Evolutionary conservation across 1,140 invertebrate species (phyloP).

Genomic region (Polypedilum vanderplanki): DNA sequence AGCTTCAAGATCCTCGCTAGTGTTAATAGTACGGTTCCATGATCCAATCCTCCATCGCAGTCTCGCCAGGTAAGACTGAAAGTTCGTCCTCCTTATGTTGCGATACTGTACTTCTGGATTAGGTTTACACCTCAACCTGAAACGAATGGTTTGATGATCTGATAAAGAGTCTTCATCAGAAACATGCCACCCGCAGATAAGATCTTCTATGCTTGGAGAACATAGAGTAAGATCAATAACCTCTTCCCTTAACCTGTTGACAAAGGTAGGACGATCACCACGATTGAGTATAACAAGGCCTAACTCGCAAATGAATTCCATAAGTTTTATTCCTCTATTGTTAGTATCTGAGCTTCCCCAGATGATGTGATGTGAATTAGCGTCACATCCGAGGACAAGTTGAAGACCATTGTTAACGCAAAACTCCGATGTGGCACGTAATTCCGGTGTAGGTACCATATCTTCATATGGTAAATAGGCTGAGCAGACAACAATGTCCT

Average conservation of each 20-base stretch:
- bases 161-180: conserved; percentile 25
- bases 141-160: conserved; percentile 29
- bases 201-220: not conserved
- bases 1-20: too few species aligned
- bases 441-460: not conserved
- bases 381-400: conserved; percentile 35
- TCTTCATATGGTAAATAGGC: not conserved
- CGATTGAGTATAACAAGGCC: conserved; percentile 32
- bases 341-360: conserved; percentile 35
- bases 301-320: conserved; percentile 33
- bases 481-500: not conserved
- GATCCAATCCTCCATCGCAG: conserved; percentile 2
- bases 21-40: too few species aligned
- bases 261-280: conserved; percentile 31
- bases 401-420: conserved; percentile 12
- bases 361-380: conserved; percentile 33
- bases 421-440: not conserved
- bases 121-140: not conserved
- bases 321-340: conserved; percentile 32
- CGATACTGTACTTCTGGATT: not conserved
- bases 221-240: conserved; percentile 30
- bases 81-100: conserved; percentile 28
- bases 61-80: too few species aligned
- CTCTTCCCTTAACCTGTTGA: conserved; percentile 31
- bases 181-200: conserved; percentile 10